Evolutionary conservation across 2,113 vertebrate genomes (phyloP).

Genomic region (Zeus faber): DNA sequence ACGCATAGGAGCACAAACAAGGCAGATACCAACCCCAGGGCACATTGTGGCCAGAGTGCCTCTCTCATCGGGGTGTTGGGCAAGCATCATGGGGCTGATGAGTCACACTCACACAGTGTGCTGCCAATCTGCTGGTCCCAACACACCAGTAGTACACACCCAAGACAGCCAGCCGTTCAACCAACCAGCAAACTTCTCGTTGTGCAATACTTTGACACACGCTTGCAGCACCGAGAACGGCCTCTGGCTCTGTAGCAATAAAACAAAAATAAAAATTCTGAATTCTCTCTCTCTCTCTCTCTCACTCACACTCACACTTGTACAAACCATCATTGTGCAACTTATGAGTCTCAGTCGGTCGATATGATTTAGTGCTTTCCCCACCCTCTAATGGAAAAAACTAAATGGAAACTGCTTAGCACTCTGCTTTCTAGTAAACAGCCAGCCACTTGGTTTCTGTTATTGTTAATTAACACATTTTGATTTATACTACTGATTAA

Average conservation of each 20-base stretch:
- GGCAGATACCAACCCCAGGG: no score
- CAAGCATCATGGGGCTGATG: slow-evolving; percentile 39
- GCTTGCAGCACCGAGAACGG: neutral
- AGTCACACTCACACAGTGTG: slow-evolving; percentile 41
- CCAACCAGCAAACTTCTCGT: slow-evolving; percentile 16
- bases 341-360: slow-evolving; percentile 24
- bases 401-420: no score
- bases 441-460: no score
- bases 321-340: slow-evolving; percentile 28
- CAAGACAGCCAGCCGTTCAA: neutral
- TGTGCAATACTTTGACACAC: slow-evolving; percentile 22
- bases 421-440: no score
- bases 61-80: neutral
- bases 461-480: no score
- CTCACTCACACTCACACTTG: slow-evolving; percentile 2
- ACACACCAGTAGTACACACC: slow-evolving; percentile 31
- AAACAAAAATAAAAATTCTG: neutral
- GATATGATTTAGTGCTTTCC: slow-evolving; percentile 31
- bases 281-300: slow-evolving; percentile 1
- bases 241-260: slow-evolving; percentile 4
- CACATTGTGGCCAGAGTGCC: no score
- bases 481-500: no score
- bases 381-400: slow-evolving; percentile 17
- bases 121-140: slow-evolving; percentile 42
- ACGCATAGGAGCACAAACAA: no score